These are phyloP conservation scores for Trachymyrmex septentrionalis DNA, from an alignment of 1,140 invertebrate species.

Conservation along the genomic window DNA sequence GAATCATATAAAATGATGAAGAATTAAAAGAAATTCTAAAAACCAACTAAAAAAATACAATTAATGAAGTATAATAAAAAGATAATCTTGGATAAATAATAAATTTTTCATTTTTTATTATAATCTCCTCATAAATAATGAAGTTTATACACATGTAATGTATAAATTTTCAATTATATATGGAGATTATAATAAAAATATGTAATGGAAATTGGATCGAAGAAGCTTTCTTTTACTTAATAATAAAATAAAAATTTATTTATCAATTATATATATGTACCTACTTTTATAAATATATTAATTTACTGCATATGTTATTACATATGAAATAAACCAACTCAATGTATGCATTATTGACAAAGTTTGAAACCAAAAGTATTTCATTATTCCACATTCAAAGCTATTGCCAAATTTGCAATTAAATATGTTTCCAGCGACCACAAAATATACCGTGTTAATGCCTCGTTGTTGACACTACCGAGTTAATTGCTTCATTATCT, in stretches of 20 bases:
- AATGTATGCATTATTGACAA: neutral
- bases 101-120: conserved; percentile 7
- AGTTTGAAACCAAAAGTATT: conserved; percentile 37
- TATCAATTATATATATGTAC: neutral
- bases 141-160: neutral
- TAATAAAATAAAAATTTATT: neutral
- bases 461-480: conserved; percentile 48
- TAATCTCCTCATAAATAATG: neutral
- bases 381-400: conserved; percentile 50
- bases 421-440: conserved; percentile 37
- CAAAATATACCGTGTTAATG: conserved; percentile 51
- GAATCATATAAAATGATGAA: neutral
- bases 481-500: conserved; percentile 64
- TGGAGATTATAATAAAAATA: neutral
- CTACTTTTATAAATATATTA: neutral
- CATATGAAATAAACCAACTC: neutral
- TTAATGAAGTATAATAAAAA: neutral
- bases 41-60: neutral
- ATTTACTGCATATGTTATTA: neutral
- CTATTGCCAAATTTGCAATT: conserved; percentile 52
- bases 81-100: neutral
- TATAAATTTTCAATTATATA: neutral
- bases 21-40: neutral
- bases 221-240: neutral
- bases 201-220: neutral